Conservation (phyloP, 37 sponge, comb jelly and placozoan species). For the Oscarella lobularis region DNA sequence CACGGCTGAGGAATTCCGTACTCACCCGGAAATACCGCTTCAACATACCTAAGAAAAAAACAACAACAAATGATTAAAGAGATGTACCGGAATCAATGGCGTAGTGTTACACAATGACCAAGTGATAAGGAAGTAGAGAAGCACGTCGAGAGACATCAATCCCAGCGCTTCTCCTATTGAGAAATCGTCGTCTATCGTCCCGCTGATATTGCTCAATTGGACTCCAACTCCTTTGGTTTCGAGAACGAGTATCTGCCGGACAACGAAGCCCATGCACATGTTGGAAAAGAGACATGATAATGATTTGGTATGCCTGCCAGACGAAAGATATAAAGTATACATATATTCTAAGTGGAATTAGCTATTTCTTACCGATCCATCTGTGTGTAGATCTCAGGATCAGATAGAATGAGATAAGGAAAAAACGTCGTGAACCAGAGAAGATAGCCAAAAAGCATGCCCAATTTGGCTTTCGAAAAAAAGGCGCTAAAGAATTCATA, state of each 20-base stretch:
- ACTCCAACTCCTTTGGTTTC: conserved; percentile 59
- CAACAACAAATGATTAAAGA: no score
- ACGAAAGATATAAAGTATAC: neutral
- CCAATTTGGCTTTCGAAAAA: conserved; percentile 56
- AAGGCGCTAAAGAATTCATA: conserved; percentile 72
- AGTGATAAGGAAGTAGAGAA: conserved; percentile 69
- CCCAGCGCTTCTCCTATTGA: conserved; percentile 40
- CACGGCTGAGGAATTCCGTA: conserved; percentile 85
- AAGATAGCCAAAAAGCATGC: conserved; percentile 44
- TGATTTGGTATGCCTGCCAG: conserved; percentile 32
- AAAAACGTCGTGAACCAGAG: conserved; percentile 53
- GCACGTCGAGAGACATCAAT: conserved; percentile 61
- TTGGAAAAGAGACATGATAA: conserved; percentile 57
- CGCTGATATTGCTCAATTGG: conserved; percentile 43
- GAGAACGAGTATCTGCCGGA: conserved; percentile 37
- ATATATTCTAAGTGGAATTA: no score
- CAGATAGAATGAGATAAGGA: conserved; percentile 42
- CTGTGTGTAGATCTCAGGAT: neutral
- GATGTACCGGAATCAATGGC: no score
- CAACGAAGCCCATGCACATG: conserved; percentile 66
- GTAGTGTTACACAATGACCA: no score
- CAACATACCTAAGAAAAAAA: no score
- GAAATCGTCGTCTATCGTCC: conserved; percentile 58
- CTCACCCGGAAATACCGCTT: conserved; percentile 65
- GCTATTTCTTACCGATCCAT: neutral